Percentiles rank a stretch among this genome's conserved stretches.
phyloP scores from a whole-genome alignment of 2,113 vertebrate genomes.

The Arizona elegans region DNA sequence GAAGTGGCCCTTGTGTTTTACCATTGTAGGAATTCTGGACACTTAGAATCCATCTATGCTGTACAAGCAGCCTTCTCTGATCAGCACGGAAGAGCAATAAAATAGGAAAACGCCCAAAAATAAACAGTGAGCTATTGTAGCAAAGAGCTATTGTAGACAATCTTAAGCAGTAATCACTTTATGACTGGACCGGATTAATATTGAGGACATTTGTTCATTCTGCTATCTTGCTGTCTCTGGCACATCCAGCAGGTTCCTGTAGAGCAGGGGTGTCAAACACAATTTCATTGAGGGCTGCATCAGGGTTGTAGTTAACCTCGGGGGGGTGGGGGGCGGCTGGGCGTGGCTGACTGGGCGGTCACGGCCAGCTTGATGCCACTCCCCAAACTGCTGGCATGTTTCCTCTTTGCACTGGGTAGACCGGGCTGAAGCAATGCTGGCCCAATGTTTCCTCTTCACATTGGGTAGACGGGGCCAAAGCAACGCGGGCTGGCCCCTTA shows the following conservation, averaged over 20 bases:
- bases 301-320: no score
- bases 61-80: not conserved
- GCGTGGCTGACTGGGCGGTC: no score
- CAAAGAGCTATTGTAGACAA: not conserved
- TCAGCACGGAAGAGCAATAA: not conserved
- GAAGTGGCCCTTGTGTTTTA: not conserved
- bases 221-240: no score
- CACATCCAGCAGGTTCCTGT: not conserved
- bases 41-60: not conserved
- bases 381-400: no score
- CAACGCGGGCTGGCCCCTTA: rapidly evolving
- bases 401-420: no score
- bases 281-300: no score
- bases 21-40: not conserved
- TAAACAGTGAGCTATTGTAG: not conserved
- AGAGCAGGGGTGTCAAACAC: not conserved
- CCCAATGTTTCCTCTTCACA: no score
- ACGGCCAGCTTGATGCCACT: no score
- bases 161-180: not conserved
- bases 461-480: no score
- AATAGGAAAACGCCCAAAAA: not conserved
- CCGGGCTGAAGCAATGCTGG: rapidly evolving
- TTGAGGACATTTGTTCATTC: not conserved
- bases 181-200: not conserved
- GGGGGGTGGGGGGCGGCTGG: no score